phyloP scores from a whole-genome alignment of 1,140 invertebrate species.

The Drosophila bocqueti region DNA sequence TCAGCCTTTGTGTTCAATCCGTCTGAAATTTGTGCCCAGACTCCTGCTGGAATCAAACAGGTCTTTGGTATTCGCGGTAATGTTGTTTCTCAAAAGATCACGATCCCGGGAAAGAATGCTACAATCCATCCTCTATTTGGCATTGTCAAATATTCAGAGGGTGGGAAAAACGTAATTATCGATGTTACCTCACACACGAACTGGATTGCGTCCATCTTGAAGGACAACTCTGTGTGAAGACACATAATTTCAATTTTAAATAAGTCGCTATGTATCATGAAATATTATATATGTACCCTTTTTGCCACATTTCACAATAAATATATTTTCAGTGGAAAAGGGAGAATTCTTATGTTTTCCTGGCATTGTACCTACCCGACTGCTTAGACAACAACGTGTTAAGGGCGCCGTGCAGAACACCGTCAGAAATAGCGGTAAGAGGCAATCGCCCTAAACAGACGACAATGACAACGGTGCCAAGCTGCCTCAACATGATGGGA shows the following conservation, averaged over 20 bases:
- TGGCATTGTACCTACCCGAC: background rate
- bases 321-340: background rate
- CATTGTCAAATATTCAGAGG: background rate
- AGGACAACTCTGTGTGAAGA: background rate
- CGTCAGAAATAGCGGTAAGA: conserved; percentile 4
- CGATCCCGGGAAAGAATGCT: background rate
- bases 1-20: no score
- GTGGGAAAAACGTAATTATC: background rate
- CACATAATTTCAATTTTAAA: background rate
- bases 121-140: background rate
- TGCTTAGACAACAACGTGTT: background rate
- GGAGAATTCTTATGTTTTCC: background rate
- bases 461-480: background rate
- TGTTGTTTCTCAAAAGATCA: background rate
- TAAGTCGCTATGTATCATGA: background rate
- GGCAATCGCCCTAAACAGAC: conserved; percentile 16
- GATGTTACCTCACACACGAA: background rate
- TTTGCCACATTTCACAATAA: background rate
- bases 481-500: conserved; percentile 16
- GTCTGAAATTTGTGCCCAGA: background rate
- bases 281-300: background rate
- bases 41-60: background rate
- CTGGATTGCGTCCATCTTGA: background rate
- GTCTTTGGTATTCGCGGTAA: conserved; percentile 1
- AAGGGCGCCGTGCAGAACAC: conserved; percentile 8